Conservation (phyloP, 2,113 vertebrate genomes). For the Todiramphus chloris region DNA sequence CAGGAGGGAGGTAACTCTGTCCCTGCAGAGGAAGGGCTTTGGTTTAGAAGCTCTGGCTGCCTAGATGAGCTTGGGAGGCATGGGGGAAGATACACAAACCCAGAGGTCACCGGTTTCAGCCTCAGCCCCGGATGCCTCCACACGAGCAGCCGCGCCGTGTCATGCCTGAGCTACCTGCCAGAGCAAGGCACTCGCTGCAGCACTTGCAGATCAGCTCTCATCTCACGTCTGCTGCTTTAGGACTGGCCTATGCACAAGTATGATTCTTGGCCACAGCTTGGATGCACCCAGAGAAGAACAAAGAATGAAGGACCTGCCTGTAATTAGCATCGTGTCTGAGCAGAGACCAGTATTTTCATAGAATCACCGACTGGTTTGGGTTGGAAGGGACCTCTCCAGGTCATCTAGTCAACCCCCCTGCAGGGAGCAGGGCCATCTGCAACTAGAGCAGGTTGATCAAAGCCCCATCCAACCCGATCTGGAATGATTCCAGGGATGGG, state of each 20-base stretch:
- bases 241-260: fast-evolving
- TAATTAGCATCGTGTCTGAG: fast-evolving
- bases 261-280: not conserved
- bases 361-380: not conserved
- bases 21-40: not conserved
- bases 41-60: not conserved
- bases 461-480: not conserved
- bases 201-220: not conserved
- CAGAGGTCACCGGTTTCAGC: not conserved
- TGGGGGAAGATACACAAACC: too few species aligned
- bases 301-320: not conserved
- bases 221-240: not conserved
- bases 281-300: not conserved
- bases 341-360: not conserved
- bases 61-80: not conserved
- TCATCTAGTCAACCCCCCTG: not conserved
- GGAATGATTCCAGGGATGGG: not conserved
- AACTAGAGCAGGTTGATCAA: not conserved
- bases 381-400: not conserved
- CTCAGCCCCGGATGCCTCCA: fast-evolving
- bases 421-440: too few species aligned
- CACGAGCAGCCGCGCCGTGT: not conserved
- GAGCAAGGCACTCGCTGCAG: not conserved
- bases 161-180: not conserved
- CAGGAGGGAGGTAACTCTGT: not conserved